phyloP scores from a whole-genome alignment of 2,888 invertebrate species.

The Esperia sulphurella region DNA sequence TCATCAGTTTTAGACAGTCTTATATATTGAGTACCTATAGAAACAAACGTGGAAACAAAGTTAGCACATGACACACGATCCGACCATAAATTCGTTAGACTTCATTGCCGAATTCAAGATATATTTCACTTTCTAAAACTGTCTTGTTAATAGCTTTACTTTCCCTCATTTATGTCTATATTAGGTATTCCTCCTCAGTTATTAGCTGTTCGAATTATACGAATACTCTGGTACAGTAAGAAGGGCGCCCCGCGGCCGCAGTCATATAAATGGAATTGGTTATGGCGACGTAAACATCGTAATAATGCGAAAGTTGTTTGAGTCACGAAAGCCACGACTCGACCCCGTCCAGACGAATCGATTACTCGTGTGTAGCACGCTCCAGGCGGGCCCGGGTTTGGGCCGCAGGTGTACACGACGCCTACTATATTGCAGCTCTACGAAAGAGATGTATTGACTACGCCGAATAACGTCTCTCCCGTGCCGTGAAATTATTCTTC shows the following conservation, averaged over 20 bases:
- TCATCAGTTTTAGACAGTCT: too few relatives aligned
- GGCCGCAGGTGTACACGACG: slow-evolving; percentile 53
- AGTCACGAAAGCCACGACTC: slow-evolving; percentile 52
- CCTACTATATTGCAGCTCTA: slow-evolving; percentile 40
- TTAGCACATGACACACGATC: background rate
- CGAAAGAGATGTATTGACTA: slow-evolving; percentile 38
- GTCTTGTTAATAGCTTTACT: slow-evolving; percentile 1
- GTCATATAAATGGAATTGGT: slow-evolving; percentile 50
- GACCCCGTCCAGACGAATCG: slow-evolving; percentile 66
- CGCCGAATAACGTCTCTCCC: slow-evolving; percentile 24
- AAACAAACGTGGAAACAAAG: background rate
- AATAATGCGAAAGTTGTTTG: slow-evolving; percentile 50
- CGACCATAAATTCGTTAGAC: background rate
- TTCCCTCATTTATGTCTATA: slow-evolving; percentile 27
- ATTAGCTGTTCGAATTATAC: slow-evolving; percentile 42
- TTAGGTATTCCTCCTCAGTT: slow-evolving; percentile 41
- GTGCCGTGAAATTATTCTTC: slow-evolving; percentile 31
- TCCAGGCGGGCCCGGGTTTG: slow-evolving; percentile 14
- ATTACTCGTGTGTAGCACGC: slow-evolving; percentile 54
- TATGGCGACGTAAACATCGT: slow-evolving; percentile 55
- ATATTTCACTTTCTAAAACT: slow-evolving; percentile 20
- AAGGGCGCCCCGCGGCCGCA: slow-evolving; percentile 18
- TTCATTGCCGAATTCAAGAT: slow-evolving; percentile 17
- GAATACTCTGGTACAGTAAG: slow-evolving; percentile 46
- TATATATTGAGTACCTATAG: too few relatives aligned